These are phyloP conservation scores for human (Homo sapiens) DNA, from an alignment of 2,113 vertebrate genomes.

Conservation along the genomic window GRCh38 chr17:49156501-49157000, in stretches of 20 bases:
- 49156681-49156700: neutral
- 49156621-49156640: neutral
- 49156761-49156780: neutral
- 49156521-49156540: neutral
- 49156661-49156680: neutral
- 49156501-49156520: neutral
- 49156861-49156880: fast-evolving
- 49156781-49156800: neutral
- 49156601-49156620: slow-evolving; percentile 37
- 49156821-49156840: fast-evolving
- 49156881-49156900: neutral
- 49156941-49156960: no score
- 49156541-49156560: neutral
- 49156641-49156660: neutral
- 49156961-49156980: neutral
- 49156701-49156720: neutral
- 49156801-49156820: neutral
- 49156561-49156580: slow-evolving; percentile 73
- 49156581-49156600: slow-evolving; percentile 34
- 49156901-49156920: neutral
- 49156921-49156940: fast-evolving
- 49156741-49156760: neutral
- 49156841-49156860: neutral
- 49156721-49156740: neutral
- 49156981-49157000: neutral